phyloP scores from a whole-genome alignment of 2,888 invertebrate genomes.

The Siphonodentalium dalli region DNA sequence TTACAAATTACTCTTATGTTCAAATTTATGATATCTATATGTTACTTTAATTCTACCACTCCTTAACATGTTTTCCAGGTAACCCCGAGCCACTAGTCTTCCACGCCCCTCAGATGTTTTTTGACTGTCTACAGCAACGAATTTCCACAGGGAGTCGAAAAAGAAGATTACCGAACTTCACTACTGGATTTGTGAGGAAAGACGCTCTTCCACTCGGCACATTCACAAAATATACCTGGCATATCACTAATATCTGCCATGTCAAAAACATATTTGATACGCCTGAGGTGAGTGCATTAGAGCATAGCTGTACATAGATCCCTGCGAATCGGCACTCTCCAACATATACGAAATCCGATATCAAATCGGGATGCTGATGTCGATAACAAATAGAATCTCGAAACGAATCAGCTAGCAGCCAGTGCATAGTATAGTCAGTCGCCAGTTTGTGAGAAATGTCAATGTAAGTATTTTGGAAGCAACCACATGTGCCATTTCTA shows the following conservation, averaged over 20 bases:
- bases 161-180: conserved; percentile 74
- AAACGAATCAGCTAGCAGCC: too few species aligned
- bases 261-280: conserved; percentile 79
- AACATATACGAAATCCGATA: too few species aligned
- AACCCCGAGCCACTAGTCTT: conserved; percentile 75
- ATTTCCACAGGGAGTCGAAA: conserved; percentile 74
- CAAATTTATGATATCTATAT: not conserved
- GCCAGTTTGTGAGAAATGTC: too few species aligned
- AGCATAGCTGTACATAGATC: too few species aligned
- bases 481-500: too few species aligned
- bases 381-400: too few species aligned
- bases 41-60: too few species aligned
- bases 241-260: conserved; percentile 75
- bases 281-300: conserved; percentile 66
- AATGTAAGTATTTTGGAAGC: too few species aligned
- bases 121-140: conserved; percentile 76
- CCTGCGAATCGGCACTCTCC: too few species aligned
- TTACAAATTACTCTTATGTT: too few species aligned
- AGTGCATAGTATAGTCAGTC: too few species aligned
- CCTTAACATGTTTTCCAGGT: conserved; percentile 57
- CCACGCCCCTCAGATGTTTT: conserved; percentile 76
- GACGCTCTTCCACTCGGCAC: conserved; percentile 74
- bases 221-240: conserved; percentile 77
- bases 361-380: too few species aligned
- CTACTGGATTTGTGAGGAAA: conserved; percentile 70